Conservation (phyloP, 2,113 vertebrate genomes). For the Miniopterus natalensis region DNA sequence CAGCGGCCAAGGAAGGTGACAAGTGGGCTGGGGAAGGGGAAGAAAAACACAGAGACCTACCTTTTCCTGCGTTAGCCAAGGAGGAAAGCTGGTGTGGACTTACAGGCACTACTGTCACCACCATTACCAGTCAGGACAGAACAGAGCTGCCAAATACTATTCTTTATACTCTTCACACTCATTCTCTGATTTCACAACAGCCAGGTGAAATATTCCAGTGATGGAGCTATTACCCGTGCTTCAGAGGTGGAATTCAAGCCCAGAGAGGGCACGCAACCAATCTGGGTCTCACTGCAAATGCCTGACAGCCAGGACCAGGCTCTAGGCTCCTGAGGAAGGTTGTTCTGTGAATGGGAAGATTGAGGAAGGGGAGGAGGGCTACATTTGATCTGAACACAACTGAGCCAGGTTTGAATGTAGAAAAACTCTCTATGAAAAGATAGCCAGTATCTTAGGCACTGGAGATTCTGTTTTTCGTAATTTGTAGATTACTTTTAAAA, state of each 20-base stretch:
- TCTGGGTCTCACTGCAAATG: neutral
- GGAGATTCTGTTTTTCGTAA: neutral
- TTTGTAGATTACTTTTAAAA: neutral
- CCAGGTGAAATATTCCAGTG: neutral
- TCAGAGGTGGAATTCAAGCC: neutral
- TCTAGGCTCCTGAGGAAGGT: neutral
- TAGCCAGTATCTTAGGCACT: neutral
- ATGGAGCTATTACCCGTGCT: neutral
- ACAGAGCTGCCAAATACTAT: neutral
- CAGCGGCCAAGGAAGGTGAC: neutral
- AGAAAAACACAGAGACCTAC: neutral
- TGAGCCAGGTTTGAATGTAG: neutral
- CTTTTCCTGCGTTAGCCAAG: neutral
- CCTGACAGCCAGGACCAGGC: neutral
- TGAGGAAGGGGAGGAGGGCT: neutral
- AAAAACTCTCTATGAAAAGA: neutral
- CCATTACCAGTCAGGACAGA: neutral
- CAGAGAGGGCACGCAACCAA: neutral
- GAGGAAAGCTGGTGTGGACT: neutral
- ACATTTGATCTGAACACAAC: neutral
- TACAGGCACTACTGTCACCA: neutral
- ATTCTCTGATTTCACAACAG: slow-evolving; percentile 23
- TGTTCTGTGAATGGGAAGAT: neutral
- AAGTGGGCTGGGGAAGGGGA: neutral
- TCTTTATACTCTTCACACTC: neutral